Conservation (phyloP, 2,113 vertebrate genomes). For the Oophaga pumilio region DNA sequence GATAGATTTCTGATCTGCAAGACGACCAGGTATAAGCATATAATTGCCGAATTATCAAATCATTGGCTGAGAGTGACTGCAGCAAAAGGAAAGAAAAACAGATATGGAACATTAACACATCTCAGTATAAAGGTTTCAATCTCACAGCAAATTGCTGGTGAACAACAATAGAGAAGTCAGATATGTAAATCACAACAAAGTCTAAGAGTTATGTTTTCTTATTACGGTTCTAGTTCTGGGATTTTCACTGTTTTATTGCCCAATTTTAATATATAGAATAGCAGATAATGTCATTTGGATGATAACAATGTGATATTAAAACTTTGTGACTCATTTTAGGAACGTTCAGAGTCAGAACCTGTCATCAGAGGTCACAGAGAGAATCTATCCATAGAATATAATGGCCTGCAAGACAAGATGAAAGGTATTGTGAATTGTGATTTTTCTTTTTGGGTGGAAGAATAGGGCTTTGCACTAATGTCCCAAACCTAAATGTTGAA, state of each 20-base stretch:
- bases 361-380: conserved; percentile 67
- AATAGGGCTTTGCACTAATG: too few species aligned
- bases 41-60: conserved; percentile 60
- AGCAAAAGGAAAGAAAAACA: background rate
- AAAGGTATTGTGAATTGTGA: conserved; percentile 67
- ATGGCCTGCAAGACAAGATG: conserved; percentile 63
- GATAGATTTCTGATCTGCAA: conserved; percentile 63
- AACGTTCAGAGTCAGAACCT: conserved; percentile 64
- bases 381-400: conserved; percentile 59
- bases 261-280: background rate
- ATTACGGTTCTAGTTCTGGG: background rate
- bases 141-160: background rate
- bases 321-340: conserved; percentile 64
- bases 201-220: background rate
- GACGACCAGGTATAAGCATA: conserved; percentile 71
- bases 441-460: background rate
- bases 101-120: background rate
- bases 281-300: background rate
- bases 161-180: background rate
- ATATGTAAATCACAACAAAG: background rate
- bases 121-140: background rate
- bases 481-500: background rate
- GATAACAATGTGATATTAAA: conserved; percentile 16
- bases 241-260: background rate
- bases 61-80: background rate